A percentile compares a stretch with the other conserved stretches of the same genome.
These are phyloP conservation scores for Caenorhabditis sinica DNA, from an alignment of 2,888 invertebrate genomes.

Conservation along the genomic window DNA sequence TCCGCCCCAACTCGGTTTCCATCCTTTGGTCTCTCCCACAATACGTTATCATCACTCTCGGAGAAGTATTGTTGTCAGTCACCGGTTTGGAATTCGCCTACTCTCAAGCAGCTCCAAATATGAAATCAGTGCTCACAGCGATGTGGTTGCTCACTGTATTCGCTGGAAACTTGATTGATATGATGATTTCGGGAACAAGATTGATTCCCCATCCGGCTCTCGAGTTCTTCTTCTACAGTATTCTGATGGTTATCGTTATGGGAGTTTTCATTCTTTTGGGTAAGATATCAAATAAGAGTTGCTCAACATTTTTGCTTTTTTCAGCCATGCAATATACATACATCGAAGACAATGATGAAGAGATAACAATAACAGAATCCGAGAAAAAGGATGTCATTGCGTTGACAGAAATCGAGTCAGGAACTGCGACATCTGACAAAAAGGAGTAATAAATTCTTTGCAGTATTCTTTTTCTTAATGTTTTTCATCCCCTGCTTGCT, in stretches of 20 bases:
- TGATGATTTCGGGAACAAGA: constrained; percentile 87
- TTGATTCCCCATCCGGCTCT: constrained; percentile 78
- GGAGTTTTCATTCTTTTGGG: constrained; percentile 74
- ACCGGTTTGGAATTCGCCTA: constrained; percentile 97
- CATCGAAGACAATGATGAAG: constrained; percentile 66
- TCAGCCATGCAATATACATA: constrained; percentile 74
- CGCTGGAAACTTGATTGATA: constrained; percentile 94
- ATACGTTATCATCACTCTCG: constrained; percentile 93
- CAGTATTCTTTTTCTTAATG: constrained; percentile 1
- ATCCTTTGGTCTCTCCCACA: constrained; percentile 90
- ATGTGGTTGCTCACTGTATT: constrained; percentile 95
- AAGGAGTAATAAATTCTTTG: constrained; percentile 18
- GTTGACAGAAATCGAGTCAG: constrained; percentile 53
- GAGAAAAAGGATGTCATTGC: constrained; percentile 56
- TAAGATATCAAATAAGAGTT: constrained; percentile 19
- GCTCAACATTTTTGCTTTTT: constrained; percentile 18
- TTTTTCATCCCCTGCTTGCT: constrained; percentile 26
- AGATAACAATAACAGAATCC: constrained; percentile 35
- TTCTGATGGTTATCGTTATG: constrained; percentile 81
- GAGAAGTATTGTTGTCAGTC: constrained; percentile 95
- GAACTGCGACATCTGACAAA: constrained; percentile 28
- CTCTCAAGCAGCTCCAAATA: constrained; percentile 91
- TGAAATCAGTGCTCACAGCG: constrained; percentile 94
- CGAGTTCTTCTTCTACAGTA: constrained; percentile 83
- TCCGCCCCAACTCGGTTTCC: constrained; percentile 78